Evolutionary conservation across 2,888 invertebrate species (phyloP).

Genomic region (Dolomedes plantarius): DNA sequence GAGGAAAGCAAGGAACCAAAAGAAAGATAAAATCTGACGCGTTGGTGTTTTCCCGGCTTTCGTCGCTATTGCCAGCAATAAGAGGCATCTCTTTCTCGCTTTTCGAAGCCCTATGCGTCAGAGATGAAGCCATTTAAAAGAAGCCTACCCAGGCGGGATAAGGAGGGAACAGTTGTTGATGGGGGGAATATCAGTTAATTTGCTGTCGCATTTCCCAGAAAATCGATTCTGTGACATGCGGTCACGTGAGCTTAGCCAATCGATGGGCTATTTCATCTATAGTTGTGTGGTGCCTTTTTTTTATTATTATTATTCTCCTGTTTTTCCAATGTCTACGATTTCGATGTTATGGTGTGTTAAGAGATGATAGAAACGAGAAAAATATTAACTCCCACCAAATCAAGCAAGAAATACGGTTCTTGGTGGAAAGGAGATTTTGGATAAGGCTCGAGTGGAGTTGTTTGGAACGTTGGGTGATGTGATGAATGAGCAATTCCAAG

Average conservation of each 20-base stretch:
- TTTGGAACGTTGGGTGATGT: no score
- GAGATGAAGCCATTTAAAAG: conserved; percentile 16
- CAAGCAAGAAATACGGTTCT: no score
- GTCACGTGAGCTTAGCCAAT: neutral
- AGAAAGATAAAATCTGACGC: conserved; percentile 14
- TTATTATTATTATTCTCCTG: neutral
- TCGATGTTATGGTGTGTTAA: neutral
- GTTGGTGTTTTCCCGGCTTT: neutral
- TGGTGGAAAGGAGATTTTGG: no score
- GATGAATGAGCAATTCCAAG: no score
- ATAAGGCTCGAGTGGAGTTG: no score
- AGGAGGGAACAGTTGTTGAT: neutral
- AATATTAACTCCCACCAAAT: no score
- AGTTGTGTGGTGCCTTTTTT: neutral
- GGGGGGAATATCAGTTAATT: conserved; percentile 6
- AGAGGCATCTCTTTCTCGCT: neutral
- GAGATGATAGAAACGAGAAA: no score
- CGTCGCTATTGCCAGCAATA: neutral
- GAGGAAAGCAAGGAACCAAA: neutral
- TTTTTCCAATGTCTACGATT: neutral
- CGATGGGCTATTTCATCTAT: conserved; percentile 9
- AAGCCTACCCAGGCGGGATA: conserved; percentile 1
- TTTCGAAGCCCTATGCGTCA: conserved; percentile 13
- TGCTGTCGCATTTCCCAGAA: conserved; percentile 12
- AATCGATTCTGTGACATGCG: conserved; percentile 9